Conservation (phyloP, 1,140 invertebrate genomes). For the Anthonomus grandis region DNA sequence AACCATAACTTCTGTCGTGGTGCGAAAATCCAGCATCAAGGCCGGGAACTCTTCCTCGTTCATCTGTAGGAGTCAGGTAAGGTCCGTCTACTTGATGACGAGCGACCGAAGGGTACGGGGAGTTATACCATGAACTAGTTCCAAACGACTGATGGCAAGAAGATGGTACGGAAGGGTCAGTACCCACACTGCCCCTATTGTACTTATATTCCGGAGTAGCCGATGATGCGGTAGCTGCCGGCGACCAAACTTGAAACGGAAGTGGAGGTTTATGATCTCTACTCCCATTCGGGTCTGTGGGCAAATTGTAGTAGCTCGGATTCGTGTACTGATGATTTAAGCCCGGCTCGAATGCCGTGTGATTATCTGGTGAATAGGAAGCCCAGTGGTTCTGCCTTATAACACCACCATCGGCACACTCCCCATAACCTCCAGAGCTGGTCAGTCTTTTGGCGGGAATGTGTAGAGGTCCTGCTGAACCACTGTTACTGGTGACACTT, state of each 20-base stretch:
- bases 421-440: constrained; percentile 56
- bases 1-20: constrained; percentile 68
- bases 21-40: constrained; percentile 57
- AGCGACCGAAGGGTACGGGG: constrained; percentile 61
- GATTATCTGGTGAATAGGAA: constrained; percentile 66
- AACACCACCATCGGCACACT: constrained; percentile 61
- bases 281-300: constrained; percentile 57
- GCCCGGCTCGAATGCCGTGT: constrained; percentile 56
- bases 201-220: constrained; percentile 63
- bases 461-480: constrained; percentile 66
- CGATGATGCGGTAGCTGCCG: constrained; percentile 52
- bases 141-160: constrained; percentile 70
- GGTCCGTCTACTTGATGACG: constrained; percentile 62
- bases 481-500: constrained; percentile 61
- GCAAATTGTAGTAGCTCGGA: constrained; percentile 76
- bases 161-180: constrained; percentile 56
- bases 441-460: constrained; percentile 76
- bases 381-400: constrained; percentile 69
- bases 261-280: constrained; percentile 61
- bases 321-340: constrained; percentile 68
- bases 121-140: constrained; percentile 63
- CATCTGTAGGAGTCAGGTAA: constrained; percentile 66
- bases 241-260: constrained; percentile 71
- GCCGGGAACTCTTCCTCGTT: constrained; percentile 59
- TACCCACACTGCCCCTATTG: constrained; percentile 52